These are phyloP conservation scores for Oxyscelio sp. DNA, from an alignment of 2,888 invertebrate genomes.

Conservation along the genomic window DNA sequence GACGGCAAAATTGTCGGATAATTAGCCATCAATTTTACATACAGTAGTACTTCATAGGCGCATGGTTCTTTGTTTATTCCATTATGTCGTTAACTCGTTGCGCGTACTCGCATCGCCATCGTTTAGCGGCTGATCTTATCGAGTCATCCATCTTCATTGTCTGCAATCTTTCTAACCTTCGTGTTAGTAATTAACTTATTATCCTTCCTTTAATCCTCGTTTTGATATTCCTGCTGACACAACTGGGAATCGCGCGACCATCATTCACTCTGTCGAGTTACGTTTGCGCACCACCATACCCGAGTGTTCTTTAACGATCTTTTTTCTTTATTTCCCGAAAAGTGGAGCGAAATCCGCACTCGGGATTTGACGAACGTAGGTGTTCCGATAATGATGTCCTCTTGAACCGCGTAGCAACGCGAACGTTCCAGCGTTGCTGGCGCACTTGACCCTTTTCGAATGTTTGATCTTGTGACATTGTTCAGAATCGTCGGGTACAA, in stretches of 20 bases:
- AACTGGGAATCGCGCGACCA: background rate
- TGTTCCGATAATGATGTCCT: constrained; percentile 17
- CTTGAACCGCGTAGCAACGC: constrained; percentile 5
- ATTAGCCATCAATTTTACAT: constrained; percentile 19
- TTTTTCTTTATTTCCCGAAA: too few relatives aligned
- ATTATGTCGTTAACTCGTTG: background rate
- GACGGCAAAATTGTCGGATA: constrained; percentile 13
- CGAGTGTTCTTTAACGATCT: constrained; percentile 20
- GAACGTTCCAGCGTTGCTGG: constrained; percentile 1
- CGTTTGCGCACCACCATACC: background rate
- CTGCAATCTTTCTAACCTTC: constrained; percentile 10
- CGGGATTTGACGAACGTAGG: background rate
- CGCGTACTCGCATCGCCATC: background rate
- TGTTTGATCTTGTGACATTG: constrained; percentile 27
- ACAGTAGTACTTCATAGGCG: background rate
- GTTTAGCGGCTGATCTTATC: background rate
- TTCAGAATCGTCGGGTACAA: background rate
- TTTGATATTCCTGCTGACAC: constrained; percentile 4
- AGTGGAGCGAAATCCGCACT: background rate
- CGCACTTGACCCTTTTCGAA: constrained; percentile 36
- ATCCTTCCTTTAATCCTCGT: constrained; percentile 8
- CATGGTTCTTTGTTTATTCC: constrained; percentile 26
- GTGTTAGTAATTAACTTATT: constrained; percentile 30
- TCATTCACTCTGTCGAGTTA: background rate
- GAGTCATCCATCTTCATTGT: constrained; percentile 32